phyloP scores from a whole-genome alignment of 2,797 vertebrate genomes.

The Micropoecilia bifurca region DNA sequence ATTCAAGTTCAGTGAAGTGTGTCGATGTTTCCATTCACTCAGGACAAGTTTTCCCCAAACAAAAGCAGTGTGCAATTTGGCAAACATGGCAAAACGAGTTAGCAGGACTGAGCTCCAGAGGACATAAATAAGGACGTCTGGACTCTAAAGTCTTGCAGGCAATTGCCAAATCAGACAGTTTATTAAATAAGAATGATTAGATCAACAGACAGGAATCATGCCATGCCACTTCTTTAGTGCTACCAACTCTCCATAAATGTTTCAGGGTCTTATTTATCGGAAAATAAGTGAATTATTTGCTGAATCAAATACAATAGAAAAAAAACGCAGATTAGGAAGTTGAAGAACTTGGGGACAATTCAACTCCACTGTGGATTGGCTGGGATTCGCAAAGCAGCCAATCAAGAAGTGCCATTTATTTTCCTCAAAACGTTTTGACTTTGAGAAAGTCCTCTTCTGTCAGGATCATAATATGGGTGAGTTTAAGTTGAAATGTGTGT shows the following conservation, averaged over 20 bases:
- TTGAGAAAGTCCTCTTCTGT: conserved; percentile 19
- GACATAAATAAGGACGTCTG: neutral
- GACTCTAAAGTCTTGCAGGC: neutral
- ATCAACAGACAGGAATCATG: neutral
- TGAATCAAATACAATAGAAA: too few relatives aligned
- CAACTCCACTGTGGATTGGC: neutral
- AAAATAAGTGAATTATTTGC: too few relatives aligned
- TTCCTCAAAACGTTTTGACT: conserved; percentile 18
- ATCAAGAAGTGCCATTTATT: neutral
- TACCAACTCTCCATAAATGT: neutral
- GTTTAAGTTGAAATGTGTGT: conserved; percentile 4
- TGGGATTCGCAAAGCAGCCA: neutral
- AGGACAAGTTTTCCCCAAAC: neutral
- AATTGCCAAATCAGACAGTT: neutral
- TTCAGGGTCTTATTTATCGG: neutral
- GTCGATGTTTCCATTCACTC: neutral
- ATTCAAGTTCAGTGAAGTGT: neutral
- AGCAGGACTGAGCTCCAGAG: neutral
- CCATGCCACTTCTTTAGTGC: neutral
- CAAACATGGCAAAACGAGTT: neutral
- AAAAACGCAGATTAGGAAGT: neutral
- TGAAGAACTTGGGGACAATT: neutral
- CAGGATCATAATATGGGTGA: neutral
- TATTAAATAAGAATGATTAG: neutral
- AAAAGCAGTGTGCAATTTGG: neutral